Percentiles rank a stretch among this genome's conserved stretches.
These are phyloP conservation scores for Leptura quadrifasciata DNA, from an alignment of 2,888 invertebrate species.

Conservation along the genomic window DNA sequence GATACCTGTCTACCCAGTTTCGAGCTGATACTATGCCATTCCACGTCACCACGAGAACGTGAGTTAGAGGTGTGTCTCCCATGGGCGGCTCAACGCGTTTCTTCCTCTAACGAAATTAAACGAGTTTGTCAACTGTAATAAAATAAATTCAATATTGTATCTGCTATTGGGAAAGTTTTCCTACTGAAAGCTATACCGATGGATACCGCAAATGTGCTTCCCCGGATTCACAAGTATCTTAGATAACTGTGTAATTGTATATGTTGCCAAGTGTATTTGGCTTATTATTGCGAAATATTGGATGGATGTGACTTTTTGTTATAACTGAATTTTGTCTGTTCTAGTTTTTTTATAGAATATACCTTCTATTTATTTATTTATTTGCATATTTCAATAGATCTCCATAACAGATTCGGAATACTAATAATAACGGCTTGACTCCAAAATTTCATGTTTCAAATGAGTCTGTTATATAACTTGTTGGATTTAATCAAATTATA, in stretches of 20 bases:
- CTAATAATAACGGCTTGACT: too few relatives aligned
- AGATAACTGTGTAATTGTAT: neutral
- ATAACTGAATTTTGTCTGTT: too few relatives aligned
- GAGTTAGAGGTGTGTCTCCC: slow-evolving; percentile 34
- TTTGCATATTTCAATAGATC: too few relatives aligned
- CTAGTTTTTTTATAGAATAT: too few relatives aligned
- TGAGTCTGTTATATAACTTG: too few relatives aligned
- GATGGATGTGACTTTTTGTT: neutral
- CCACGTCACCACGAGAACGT: slow-evolving; percentile 29
- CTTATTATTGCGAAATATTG: neutral
- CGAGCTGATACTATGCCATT: slow-evolving; percentile 20
- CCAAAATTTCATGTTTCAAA: too few relatives aligned
- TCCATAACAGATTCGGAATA: too few relatives aligned
- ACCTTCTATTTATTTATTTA: too few relatives aligned
- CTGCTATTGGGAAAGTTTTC: neutral
- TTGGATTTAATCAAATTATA: too few relatives aligned
- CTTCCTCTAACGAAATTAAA: slow-evolving; percentile 21
- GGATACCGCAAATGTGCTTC: neutral
- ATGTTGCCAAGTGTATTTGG: neutral
- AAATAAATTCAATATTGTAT: slow-evolving; percentile 3
- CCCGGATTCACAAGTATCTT: neutral
- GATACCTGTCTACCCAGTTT: slow-evolving; percentile 36
- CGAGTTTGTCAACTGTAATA: slow-evolving; percentile 11
- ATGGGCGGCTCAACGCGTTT: neutral
- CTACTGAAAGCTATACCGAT: neutral